Conservation (phyloP, 2,888 invertebrate genomes). For the Belgica antarctica region DNA sequence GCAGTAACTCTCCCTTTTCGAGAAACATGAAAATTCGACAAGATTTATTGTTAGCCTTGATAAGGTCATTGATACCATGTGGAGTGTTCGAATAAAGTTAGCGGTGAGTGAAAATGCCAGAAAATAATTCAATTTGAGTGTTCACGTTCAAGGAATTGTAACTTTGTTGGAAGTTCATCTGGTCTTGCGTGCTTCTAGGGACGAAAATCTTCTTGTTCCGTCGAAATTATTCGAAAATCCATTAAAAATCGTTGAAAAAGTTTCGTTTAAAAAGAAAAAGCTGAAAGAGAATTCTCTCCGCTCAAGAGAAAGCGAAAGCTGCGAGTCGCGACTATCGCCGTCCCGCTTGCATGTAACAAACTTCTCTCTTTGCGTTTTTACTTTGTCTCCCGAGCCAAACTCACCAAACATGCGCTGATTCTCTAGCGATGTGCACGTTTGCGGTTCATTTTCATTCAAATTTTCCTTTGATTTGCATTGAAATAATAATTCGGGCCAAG, state of each 20-base stretch:
- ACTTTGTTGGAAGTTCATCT: too few relatives aligned
- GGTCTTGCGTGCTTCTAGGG: too few relatives aligned
- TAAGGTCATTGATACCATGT: slow-evolving; percentile 43
- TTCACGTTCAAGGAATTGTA: too few relatives aligned
- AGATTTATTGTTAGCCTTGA: slow-evolving; percentile 37
- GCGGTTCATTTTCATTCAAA: slow-evolving; percentile 44
- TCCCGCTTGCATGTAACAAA: slow-evolving; percentile 14
- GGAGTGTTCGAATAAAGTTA: slow-evolving; percentile 10
- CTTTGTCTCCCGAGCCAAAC: slow-evolving; percentile 31
- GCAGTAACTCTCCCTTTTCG: slow-evolving; percentile 31
- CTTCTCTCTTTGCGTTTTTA: slow-evolving; percentile 18
- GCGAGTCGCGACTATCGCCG: background rate
- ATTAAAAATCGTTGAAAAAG: slow-evolving; percentile 18
- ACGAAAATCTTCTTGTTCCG: too few relatives aligned
- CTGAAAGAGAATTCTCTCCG: slow-evolving; percentile 19
- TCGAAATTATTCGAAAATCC: too few relatives aligned
- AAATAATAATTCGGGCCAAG: slow-evolving; percentile 9
- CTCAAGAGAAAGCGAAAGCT: slow-evolving; percentile 31
- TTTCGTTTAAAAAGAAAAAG: slow-evolving; percentile 20
- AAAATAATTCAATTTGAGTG: too few relatives aligned
- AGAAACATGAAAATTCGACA: slow-evolving; percentile 17
- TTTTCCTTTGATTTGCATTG: slow-evolving; percentile 44
- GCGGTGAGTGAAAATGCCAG: too few relatives aligned
- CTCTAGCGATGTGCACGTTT: slow-evolving; percentile 43
- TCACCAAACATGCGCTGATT: slow-evolving; percentile 40